Base-by-base conservation (phyloP, 2,113 vertebrate genomes). In the Periophthalmus modestus region DNA sequence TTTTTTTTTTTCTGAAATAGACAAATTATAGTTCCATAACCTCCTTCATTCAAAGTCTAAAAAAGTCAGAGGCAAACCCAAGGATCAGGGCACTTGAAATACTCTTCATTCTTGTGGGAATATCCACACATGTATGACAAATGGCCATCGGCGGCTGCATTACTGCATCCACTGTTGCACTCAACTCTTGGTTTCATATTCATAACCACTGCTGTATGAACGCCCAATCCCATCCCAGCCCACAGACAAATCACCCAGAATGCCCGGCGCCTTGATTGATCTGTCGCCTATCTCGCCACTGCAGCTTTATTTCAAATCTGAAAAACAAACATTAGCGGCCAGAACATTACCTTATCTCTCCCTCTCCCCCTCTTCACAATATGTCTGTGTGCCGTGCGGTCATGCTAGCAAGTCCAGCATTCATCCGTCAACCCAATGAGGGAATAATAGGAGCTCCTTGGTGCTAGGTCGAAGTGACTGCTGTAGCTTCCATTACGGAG, bases 401-500 rank as follows among this genome's bases (percentile, higher is more conserved):
- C 77, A 66, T 63, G 76, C 74, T 80, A 78, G 82, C 68, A n/a
- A 57, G 77, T 83, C 77, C 73, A 74, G 79, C 82, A 88, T 84
- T 89, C 83, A 90, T 93, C 80, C 68, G 76, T 92, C 89, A 92
- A 62, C 0, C 24, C 75, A 88, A 86, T 71, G 83, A 83, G 78
- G 88, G 82, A 91, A 91, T 92, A 91, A 93, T 88, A 69, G 77
- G 78, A 84, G 87, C 83, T 81, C 85, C 73, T 63, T 81, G 76
- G 78, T 71, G 55, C 81, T 80, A 65, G 82, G 90, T 83, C 68
- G 50, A 88, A 86, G 79, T 80, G 85, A 86, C 86, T 87, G 81
- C 84, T 87, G 82, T 83, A 83, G 80, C 85, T 84, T 77, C 77
- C 78, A 87, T 91, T 91, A 91, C 57, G 66, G 67, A 50, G 67